Evolutionary conservation across 1,140 invertebrate species (phyloP), one percentile per base, ranked within the genome.

Genomic region (Orussus abietinus): DNA sequence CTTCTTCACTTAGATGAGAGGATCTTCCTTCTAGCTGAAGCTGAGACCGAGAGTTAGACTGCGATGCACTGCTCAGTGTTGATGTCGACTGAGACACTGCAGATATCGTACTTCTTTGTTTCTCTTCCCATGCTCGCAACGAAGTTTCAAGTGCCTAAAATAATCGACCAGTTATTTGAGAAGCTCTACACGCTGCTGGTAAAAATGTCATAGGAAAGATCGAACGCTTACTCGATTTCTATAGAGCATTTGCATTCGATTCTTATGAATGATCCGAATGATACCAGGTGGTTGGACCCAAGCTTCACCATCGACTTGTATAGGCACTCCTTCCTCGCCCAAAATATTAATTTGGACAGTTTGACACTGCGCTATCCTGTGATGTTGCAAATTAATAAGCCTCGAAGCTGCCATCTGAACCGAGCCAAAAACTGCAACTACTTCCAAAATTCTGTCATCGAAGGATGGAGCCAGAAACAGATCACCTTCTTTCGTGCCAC

Each of bases 271-370:
- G 39, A 98, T 96, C 29, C 90, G 80, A 52, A 98, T 93, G 55
- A 93, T 91, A 18, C 94, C 94, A 0, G 95, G 93, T 1, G 91
- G 90, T 71, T 98, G 94, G n/a, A 96, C 77, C 95, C 95, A 98
- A 6, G 95, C 93, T 74, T 98, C 95, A 1, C 95, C 94, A 69
- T 98, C 94, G 12, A 97, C 94, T 74, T 96, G 91, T 48, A 84
- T 87, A 10, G 91, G 91, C 21, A 94, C 88, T 39, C 87, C 86
- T 74, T 92, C 88, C 29, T 89, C 85, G 11, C 84, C 93, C 45
- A 94, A 72, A 55, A 97, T 96, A 57, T 92, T 95, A 50, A 97
- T 96, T 69, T 96, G 93, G 2, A 98, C 87, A 19, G 87, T 88
- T 45, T 92, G 85, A 72, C 94, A 97, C 69, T 97, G 95, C 4